A percentile compares a stretch with the other conserved stretches of the same genome.
These are phyloP conservation scores for Himalopsyche anomala DNA, from an alignment of 2,888 invertebrate species.

Conservation along the genomic window DNA sequence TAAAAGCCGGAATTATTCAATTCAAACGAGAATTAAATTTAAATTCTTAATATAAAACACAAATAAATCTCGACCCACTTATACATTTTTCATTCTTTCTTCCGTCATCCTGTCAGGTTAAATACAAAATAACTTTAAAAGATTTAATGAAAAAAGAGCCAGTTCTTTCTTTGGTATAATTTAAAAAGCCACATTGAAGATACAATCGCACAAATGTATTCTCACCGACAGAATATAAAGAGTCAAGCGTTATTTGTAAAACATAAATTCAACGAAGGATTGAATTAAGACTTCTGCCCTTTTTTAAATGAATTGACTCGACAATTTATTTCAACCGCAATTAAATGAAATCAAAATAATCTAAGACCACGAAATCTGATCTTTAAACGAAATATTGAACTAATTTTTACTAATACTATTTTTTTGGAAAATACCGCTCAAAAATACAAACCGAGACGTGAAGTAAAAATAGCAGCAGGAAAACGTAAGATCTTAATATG, in stretches of 20 bases:
- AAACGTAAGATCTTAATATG: no score
- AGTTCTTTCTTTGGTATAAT: neutral
- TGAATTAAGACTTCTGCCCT: neutral
- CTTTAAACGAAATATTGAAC: no score
- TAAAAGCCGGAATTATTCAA: neutral
- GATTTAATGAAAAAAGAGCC: neutral
- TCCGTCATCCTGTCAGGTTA: neutral
- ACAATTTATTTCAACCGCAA: neutral
- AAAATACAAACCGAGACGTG: no score
- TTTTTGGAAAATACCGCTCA: no score
- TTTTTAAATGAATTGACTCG: neutral
- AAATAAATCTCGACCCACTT: neutral
- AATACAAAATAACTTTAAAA: neutral
- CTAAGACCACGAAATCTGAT: neutral
- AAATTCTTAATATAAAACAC: neutral
- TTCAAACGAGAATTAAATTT: neutral
- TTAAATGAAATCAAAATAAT: neutral
- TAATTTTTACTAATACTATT: no score
- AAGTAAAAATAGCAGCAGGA: no score
- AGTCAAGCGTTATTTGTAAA: neutral
- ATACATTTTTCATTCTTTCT: neutral
- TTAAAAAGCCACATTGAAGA: conserved; percentile 6
- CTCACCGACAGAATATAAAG: neutral
- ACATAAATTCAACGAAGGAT: neutral
- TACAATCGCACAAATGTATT: neutral